These are phyloP conservation scores for Amphipoea lucens DNA, from an alignment of 2,888 invertebrate species.

Conservation along the genomic window DNA sequence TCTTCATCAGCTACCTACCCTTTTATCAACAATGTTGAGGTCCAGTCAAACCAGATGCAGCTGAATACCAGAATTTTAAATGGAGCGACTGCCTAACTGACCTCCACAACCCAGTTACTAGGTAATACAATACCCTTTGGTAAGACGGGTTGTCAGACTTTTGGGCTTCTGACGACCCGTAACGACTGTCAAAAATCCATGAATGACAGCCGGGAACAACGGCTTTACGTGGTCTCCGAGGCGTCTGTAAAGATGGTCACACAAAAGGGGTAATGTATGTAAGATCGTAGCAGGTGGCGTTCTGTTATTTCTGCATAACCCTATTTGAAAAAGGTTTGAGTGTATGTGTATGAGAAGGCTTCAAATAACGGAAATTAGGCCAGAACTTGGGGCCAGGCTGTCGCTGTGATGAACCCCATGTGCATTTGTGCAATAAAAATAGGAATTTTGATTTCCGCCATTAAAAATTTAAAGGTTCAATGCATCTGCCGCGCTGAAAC, in stretches of 20 bases:
- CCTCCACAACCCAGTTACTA: not conserved
- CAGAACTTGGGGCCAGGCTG: not conserved
- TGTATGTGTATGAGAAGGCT: not conserved
- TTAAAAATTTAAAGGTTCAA: slow-evolving; percentile 29
- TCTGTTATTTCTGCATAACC: not conserved
- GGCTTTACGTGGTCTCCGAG: too few relatives aligned
- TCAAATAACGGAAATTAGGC: not conserved
- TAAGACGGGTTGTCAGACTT: not conserved
- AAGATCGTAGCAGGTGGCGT: not conserved
- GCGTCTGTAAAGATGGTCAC: too few relatives aligned
- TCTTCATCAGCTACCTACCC: not conserved
- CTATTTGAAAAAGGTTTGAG: not conserved
- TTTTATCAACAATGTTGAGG: not conserved
- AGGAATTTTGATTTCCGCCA: slow-evolving; percentile 19
- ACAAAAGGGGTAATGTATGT: too few relatives aligned
- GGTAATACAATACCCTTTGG: not conserved
- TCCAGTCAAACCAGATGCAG: not conserved
- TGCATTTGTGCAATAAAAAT: slow-evolving; percentile 9
- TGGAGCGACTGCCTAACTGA: not conserved
- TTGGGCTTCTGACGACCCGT: not conserved
- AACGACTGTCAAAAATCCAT: not conserved
- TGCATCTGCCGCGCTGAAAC: slow-evolving; percentile 10
- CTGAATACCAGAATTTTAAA: not conserved
- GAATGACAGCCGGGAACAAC: not conserved
- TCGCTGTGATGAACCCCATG: not conserved